Evolutionary conservation across 2,888 invertebrate genomes (phyloP), one percentile per base, ranked within the genome.

Genomic region (Lasioglossum marginatum): DNA sequence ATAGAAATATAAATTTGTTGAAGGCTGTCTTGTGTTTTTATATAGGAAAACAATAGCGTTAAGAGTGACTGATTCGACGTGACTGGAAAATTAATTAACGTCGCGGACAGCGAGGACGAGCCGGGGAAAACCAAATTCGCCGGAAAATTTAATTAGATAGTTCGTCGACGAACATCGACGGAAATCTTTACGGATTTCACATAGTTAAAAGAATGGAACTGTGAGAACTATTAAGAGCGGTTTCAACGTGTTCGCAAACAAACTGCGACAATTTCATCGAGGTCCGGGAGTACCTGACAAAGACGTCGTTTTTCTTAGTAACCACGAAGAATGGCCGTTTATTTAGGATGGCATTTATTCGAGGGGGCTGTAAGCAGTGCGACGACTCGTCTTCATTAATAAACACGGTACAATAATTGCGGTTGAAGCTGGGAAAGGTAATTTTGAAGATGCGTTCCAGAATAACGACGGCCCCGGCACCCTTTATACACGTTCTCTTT

Each of bases 331-430:
- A 31, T 16, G 23, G 70, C 0, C 4, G 57, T 27, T 14, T 34
- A 71, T 81, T 79, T 45, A 19, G 43, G 16, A 40, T 43, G 12
- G 45, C 43, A 71, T 60, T 77, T 52, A 37, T 52, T 66, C 19
- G 4, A 37, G 10, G 3, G 0, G 8, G 37, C 40, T n/a, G n/a
- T n/a, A n/a, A n/a, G n/a, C n/a, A n/a, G n/a, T n/a, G n/a, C n/a
- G n/a, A n/a, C n/a, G n/a, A n/a, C 37, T 52, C 74, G 16, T 68
- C 48, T 52, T 75, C 40, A 16, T 75, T 79, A 74, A 79, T 79
- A 79, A 74, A 79, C 75, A 75, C 63, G 40, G 66, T 19, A 12
- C 23, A 52, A 79, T 79, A 52, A 79, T 79, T 27, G 23, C 48
- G 75, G 31, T 52, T 40, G 31, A 16, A 48, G 14, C 40, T 4